Percentiles rank a stretch among this genome's conserved stretches.
Conservation (phyloP, 2,113 vertebrate genomes). For the Chamaetylas fuelleborni region DNA sequence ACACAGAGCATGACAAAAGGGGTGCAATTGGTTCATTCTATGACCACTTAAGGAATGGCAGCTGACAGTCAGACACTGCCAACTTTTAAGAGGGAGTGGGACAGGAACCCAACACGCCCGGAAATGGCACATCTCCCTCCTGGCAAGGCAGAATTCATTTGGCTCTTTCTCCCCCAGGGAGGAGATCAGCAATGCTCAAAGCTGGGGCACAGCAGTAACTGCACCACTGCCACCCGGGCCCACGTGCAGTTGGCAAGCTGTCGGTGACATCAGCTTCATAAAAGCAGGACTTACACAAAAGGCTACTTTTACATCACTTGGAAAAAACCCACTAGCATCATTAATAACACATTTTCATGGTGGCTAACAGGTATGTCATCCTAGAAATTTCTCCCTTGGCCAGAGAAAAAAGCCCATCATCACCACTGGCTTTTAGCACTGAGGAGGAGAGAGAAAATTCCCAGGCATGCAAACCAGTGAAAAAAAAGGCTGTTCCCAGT, state of each 20-base stretch:
- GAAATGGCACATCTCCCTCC: constrained; percentile 38
- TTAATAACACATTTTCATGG: constrained; percentile 56
- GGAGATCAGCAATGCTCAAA: neutral
- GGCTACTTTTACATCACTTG: constrained; percentile 39
- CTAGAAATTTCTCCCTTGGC: constrained; percentile 17
- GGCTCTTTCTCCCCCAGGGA: neutral
- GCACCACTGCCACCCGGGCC: neutral
- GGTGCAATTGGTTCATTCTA: constrained; percentile 15
- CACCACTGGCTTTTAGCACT: neutral
- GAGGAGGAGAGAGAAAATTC: neutral
- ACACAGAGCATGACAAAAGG: neutral
- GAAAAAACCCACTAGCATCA: constrained; percentile 59
- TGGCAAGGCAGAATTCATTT: constrained; percentile 7
- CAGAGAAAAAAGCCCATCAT: constrained; percentile 41
- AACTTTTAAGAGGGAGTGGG: constrained; percentile 52
- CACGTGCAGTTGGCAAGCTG: neutral
- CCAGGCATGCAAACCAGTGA: neutral
- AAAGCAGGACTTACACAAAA: constrained; percentile 9
- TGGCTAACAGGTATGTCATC: neutral
- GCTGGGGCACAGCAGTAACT: neutral
- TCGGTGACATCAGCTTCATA: constrained; percentile 59
- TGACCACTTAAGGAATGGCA: constrained; percentile 65
- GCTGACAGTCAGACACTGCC: constrained; percentile 61
- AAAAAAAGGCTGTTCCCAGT: neutral
- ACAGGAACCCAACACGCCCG: constrained; percentile 1